A percentile compares a stretch with the other conserved stretches of the same genome.
Conservation (phyloP, 2,888 invertebrate genomes). For the Mechanitis mazaeus region DNA sequence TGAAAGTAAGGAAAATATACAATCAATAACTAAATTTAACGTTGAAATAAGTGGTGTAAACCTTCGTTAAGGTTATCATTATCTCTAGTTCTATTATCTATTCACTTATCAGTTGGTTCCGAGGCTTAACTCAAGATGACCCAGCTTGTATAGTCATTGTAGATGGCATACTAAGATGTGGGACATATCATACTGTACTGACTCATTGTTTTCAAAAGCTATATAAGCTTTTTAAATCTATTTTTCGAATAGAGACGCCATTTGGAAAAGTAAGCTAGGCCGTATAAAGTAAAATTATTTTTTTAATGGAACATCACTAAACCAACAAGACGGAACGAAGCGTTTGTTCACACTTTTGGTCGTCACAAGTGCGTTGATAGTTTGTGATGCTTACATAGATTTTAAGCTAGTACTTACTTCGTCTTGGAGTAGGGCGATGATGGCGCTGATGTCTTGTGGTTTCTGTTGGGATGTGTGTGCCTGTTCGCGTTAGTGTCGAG, state of each 20-base stretch:
- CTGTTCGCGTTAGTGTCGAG: conserved; percentile 83
- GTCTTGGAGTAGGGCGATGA: conserved; percentile 71
- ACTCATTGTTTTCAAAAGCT: neutral
- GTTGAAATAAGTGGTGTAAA: too few relatives aligned
- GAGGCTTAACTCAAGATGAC: conserved; percentile 22
- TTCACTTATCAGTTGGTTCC: conserved; percentile 16
- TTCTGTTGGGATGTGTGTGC: conserved; percentile 73
- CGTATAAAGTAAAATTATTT: too few relatives aligned
- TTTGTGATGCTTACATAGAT: neutral
- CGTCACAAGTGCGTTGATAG: too few relatives aligned
- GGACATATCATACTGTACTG: neutral
- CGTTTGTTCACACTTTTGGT: too few relatives aligned
- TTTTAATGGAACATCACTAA: too few relatives aligned
- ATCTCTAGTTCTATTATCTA: conserved; percentile 14
- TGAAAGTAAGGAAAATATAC: too few relatives aligned
- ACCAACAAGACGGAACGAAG: too few relatives aligned
- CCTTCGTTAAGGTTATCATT: neutral
- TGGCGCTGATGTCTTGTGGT: conserved; percentile 65
- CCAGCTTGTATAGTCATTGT: conserved; percentile 18
- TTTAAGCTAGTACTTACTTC: conserved; percentile 56
- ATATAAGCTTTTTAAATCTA: too few relatives aligned
- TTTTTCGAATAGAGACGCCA: too few relatives aligned
- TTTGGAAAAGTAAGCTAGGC: too few relatives aligned
- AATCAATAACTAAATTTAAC: too few relatives aligned
- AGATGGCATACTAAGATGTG: neutral